Evolutionary conservation across 2,888 invertebrate species (phyloP).

Genomic region (Lasiommata megera): DNA sequence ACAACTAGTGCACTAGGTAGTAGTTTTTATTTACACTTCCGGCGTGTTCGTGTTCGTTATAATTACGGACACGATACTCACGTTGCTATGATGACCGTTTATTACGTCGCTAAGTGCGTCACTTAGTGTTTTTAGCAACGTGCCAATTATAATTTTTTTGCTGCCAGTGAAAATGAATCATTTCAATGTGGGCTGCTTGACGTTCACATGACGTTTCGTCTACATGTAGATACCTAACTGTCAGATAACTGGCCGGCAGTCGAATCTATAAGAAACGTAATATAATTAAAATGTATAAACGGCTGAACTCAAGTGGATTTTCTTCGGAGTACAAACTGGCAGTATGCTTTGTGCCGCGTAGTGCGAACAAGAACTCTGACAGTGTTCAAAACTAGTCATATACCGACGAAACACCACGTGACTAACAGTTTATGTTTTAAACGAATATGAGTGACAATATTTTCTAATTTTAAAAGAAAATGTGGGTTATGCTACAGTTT

Average conservation of each 20-base stretch:
- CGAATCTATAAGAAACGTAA: background rate
- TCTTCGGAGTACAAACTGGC: too few species aligned
- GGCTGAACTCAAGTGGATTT: too few species aligned
- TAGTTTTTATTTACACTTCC: background rate
- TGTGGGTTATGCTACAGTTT: too few species aligned
- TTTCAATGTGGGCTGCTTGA: constrained; percentile 24
- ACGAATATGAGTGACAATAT: too few species aligned
- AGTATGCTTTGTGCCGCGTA: too few species aligned
- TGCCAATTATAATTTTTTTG: constrained; percentile 34
- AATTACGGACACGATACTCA: constrained; percentile 12
- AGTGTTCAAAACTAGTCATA: too few species aligned
- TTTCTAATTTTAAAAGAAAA: too few species aligned
- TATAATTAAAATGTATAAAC: too few species aligned
- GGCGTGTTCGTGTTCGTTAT: constrained; percentile 4
- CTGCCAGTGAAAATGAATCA: constrained; percentile 33
- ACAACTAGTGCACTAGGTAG: too few species aligned
- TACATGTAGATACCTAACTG: background rate
- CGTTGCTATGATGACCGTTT: constrained; percentile 24
- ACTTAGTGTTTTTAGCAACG: constrained; percentile 38
- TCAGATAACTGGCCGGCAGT: background rate
- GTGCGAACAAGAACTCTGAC: too few species aligned
- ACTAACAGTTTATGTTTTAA: too few species aligned
- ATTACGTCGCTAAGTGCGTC: constrained; percentile 51
- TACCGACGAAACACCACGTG: too few species aligned
- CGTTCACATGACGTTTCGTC: constrained; percentile 8